phyloP scores from a whole-genome alignment of 1,140 invertebrate species.

The Hyles euphorbiae region DNA sequence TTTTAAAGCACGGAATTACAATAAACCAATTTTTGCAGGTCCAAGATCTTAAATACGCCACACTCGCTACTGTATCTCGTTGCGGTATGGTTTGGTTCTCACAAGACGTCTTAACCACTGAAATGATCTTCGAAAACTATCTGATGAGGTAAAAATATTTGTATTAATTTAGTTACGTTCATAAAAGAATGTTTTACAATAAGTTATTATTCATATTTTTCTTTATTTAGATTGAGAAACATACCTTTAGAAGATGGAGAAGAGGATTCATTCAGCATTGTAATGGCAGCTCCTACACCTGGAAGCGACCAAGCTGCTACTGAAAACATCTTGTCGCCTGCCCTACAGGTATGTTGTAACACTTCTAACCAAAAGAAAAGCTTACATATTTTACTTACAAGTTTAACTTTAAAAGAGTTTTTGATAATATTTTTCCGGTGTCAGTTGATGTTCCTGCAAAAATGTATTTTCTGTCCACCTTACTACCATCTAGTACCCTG shows the following conservation, averaged over 20 bases:
- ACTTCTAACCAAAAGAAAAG: too few relatives aligned
- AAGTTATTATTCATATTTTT: background rate
- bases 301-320: constrained; percentile 63
- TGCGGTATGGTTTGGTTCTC: constrained; percentile 99
- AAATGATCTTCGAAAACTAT: constrained; percentile 99
- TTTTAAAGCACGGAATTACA: too few relatives aligned
- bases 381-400: too few relatives aligned
- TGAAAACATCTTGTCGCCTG: constrained; percentile 89
- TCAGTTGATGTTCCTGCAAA: too few relatives aligned
- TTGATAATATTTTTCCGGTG: too few relatives aligned
- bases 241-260: constrained; percentile 96
- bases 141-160: constrained; percentile 75
- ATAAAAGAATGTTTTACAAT: constrained; percentile 1
- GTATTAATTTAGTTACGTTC: background rate
- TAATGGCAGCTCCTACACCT: constrained; percentile 62
- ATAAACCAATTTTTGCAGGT: constrained; percentile 74
- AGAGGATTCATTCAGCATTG: constrained; percentile 80
- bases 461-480: too few relatives aligned
- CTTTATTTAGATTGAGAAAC: constrained; percentile 80
- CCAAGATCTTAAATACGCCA: constrained; percentile 98
- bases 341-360: constrained; percentile 80
- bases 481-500: too few relatives aligned
- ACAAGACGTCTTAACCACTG: constrained; percentile 97
- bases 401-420: too few relatives aligned
- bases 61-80: constrained; percentile 98